These are phyloP conservation scores for Mesocricetus auratus DNA, from an alignment of 2,113 vertebrate species.

Conservation along the genomic window DNA sequence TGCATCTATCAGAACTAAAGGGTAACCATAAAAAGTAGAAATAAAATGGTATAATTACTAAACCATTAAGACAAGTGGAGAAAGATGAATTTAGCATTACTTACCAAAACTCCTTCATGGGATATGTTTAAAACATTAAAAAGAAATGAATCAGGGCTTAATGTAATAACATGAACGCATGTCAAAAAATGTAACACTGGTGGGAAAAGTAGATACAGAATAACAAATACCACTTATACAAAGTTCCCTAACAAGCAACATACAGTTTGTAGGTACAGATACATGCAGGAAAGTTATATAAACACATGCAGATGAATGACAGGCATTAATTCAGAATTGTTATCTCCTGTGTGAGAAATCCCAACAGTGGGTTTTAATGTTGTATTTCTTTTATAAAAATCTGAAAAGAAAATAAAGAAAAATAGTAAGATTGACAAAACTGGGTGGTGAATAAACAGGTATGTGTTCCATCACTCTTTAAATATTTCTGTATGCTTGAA, in stretches of 20 bases:
- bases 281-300: constrained; percentile 7
- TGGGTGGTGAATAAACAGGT: background rate
- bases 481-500: constrained; percentile 42
- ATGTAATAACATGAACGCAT: background rate
- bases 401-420: constrained; percentile 53
- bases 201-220: background rate
- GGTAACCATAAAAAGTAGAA: constrained; percentile 1
- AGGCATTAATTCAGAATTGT: constrained; percentile 2
- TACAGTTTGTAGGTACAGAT: background rate
- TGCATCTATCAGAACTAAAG: background rate
- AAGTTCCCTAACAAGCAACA: background rate
- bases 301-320: background rate
- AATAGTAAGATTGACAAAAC: constrained; percentile 36
- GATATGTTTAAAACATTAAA: constrained; percentile 23
- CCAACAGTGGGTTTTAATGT: background rate
- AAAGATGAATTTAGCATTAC: constrained; percentile 20
- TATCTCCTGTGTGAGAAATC: background rate
- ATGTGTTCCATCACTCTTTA: background rate
- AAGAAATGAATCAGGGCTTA: constrained; percentile 51
- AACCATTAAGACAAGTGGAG: background rate
- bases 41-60: background rate
- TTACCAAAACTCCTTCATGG: background rate
- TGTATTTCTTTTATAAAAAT: constrained; percentile 29
- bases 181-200: background rate
- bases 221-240: background rate